These are phyloP conservation scores for Austrofundulus limnaeus DNA, from an alignment of 2,113 vertebrate genomes.

Conservation along the genomic window DNA sequence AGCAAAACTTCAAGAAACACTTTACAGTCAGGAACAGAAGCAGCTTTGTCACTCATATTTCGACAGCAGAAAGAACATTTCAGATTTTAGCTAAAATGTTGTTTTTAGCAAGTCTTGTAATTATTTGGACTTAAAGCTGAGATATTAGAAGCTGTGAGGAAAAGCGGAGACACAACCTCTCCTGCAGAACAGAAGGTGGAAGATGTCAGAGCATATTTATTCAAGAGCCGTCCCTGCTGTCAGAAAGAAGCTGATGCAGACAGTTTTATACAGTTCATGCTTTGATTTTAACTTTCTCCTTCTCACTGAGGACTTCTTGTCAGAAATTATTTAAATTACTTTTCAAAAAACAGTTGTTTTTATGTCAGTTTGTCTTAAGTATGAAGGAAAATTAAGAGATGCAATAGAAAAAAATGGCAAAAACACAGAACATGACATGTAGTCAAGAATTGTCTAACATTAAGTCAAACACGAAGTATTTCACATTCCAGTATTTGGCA, in stretches of 20 bases:
- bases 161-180: conserved; percentile 1
- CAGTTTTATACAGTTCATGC: conserved; percentile 17
- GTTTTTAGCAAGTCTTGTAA: background rate
- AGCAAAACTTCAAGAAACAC: too few species aligned
- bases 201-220: conserved; percentile 42
- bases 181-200: conserved; percentile 15
- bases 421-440: background rate
- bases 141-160: conserved; percentile 3
- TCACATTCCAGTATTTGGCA: conserved; percentile 18
- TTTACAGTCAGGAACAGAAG: too few species aligned
- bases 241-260: conserved; percentile 31
- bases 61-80: background rate
- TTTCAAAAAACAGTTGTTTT: too few species aligned
- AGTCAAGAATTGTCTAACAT: background rate
- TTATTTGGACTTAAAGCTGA: conserved; percentile 28
- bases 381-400: background rate
- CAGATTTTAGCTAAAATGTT: background rate
- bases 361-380: background rate
- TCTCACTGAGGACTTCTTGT: background rate
- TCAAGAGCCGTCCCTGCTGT: conserved; percentile 41
- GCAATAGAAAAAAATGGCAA: background rate
- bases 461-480: conserved; percentile 6
- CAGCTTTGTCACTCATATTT: too few species aligned
- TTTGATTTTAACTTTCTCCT: conserved; percentile 10
- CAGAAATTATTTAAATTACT: background rate